Base-by-base conservation (phyloP, 2,888 invertebrate genomes). In the Lypha dubia region DNA sequence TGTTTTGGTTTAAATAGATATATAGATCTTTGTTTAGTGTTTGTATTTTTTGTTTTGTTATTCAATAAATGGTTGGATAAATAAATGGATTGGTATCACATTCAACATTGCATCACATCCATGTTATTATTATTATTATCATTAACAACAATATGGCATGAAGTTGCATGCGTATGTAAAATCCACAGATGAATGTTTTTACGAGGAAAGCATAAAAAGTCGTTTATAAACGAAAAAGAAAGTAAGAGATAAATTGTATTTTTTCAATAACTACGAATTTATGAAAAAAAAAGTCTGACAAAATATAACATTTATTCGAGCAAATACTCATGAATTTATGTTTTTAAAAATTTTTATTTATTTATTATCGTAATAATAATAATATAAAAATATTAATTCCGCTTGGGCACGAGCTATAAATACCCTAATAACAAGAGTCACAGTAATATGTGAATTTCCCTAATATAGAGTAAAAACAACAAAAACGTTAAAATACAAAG, bases 91-190 rank as follows among this genome's bases (percentile, higher is more conserved):
- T 53, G 63, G 46, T 63, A 73, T 17, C 35, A 65, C 56, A 63
- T 46, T 49, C 28, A 49, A 20, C 49, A 73, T 79, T 79, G 73
- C 65, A 71, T 70, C 80, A 71, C 75, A 80, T 76, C 58, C 22
- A 41, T 17, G 15, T 68, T 38, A 20, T 51, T 65, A 38, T 74
- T 74, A 75, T 68, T 38, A 20, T 51, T 65, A 38, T 74, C 63
- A 75, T 75, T 53, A 75, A 65, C 63, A 65, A 17, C 20, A 53
- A 65, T 53, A 44, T 28, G 38, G 38, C 68, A 15, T 68, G 28
- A 62, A 17, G 41, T 32, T 38, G 49, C 24, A 3, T 38, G 20
- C 17, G 11, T 20, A 6, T 15, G 11, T 20, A 6, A 11, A 32
- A 3, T 5, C 22, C 28, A 15, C n/a, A 13, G n/a, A 41, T 28